phyloP scores from a whole-genome alignment of 1,140 invertebrate genomes.

The Tetraneura akinire region DNA sequence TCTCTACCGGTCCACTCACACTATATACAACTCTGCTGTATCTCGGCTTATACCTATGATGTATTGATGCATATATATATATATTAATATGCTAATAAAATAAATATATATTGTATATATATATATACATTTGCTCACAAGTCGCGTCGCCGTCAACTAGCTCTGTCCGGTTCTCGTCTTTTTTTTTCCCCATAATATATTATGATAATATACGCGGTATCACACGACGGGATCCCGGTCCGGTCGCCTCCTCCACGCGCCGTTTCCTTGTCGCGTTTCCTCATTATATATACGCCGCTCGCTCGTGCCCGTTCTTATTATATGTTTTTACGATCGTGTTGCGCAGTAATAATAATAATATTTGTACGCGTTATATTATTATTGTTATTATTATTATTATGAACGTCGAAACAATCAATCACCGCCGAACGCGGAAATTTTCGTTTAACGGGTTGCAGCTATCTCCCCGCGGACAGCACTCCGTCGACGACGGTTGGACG shows the following conservation, averaged over 20 bases:
- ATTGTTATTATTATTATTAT: neutral
- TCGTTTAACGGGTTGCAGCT: conserved; percentile 42
- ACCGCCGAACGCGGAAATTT: conserved; percentile 49
- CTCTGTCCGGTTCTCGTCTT: conserved; percentile 49
- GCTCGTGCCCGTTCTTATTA: conserved; percentile 28
- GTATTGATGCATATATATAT: neutral
- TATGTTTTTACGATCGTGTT: no score
- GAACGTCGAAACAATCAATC: conserved; percentile 44
- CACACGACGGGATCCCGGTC: neutral
- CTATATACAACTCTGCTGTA: no score
- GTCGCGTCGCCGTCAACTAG: conserved; percentile 31
- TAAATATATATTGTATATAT: neutral
- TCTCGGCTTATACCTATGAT: no score
- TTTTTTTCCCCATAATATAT: conserved; percentile 49
- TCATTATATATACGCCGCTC: conserved; percentile 15
- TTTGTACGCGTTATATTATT: neutral
- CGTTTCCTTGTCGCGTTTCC: conserved; percentile 50
- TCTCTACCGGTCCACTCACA: neutral
- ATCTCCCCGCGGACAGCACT: neutral
- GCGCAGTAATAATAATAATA: no score
- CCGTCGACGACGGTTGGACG: neutral
- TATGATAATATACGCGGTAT: neutral
- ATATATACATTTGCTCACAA: no score
- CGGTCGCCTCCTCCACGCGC: neutral
- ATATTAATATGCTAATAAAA: conserved; percentile 12